Evolutionary conservation across 2,113 vertebrate genomes (phyloP).

Genomic region (Macaca nemestrina): DNA sequence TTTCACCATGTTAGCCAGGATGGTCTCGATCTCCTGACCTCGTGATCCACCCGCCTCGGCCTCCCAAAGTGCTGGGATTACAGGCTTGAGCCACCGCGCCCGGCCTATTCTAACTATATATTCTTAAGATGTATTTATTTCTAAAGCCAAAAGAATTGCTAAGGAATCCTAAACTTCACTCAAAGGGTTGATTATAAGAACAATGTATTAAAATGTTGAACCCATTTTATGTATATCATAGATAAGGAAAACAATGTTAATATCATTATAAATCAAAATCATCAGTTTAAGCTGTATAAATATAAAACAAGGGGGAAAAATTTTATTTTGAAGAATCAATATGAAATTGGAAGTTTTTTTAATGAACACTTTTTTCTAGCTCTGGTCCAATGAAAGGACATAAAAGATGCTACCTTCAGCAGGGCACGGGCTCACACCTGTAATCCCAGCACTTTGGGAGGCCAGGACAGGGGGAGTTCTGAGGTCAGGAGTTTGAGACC

Average conservation of each 20-base stretch:
- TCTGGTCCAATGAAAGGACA: background rate
- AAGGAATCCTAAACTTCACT: background rate
- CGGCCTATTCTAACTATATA: background rate
- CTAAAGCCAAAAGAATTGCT: background rate
- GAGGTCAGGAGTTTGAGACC: too few species aligned
- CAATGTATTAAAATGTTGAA: background rate
- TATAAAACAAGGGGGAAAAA: background rate
- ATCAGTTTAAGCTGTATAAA: background rate
- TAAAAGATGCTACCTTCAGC: too few species aligned
- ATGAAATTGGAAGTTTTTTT: too few species aligned
- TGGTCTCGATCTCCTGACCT: too few species aligned
- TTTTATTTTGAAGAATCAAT: too few species aligned
- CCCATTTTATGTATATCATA: background rate
- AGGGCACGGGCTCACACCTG: too few species aligned
- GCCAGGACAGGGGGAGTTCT: too few species aligned
- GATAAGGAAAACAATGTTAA: background rate
- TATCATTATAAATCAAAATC: background rate
- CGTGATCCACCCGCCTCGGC: too few species aligned
- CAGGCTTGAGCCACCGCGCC: too few species aligned
- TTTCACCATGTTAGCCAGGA: too few species aligned
- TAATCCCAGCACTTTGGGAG: too few species aligned
- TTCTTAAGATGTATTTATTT: background rate
- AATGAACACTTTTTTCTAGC: background rate
- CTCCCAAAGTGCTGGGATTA: too few species aligned
- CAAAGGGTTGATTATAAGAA: background rate